A percentile compares a stretch with the other conserved stretches of the same genome.
These are phyloP conservation scores for Oreochromis aureus DNA, from an alignment of 2,113 vertebrate species.

Conservation along the genomic window DNA sequence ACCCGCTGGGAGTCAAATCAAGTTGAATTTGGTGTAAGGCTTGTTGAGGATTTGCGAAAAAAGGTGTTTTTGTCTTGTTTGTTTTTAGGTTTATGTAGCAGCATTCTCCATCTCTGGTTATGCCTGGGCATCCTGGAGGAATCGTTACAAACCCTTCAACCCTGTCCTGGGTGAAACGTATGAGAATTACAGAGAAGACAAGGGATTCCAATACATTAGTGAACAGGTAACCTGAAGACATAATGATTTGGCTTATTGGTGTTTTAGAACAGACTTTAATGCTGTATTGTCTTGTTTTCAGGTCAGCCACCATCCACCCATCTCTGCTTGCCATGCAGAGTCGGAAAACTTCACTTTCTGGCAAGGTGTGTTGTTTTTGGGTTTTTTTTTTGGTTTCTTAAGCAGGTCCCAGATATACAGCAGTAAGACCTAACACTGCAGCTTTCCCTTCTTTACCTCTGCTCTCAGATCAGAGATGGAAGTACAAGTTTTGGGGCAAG, in stretches of 20 bases:
- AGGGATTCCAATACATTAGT: slow-evolving; percentile 83
- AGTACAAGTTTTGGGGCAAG: slow-evolving; percentile 96
- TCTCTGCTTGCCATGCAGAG: slow-evolving; percentile 86
- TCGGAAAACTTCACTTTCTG: slow-evolving; percentile 88
- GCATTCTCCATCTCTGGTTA: slow-evolving; percentile 90
- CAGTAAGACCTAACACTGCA: not conserved
- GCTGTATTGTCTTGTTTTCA: slow-evolving; percentile 12
- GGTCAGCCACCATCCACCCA: slow-evolving; percentile 87
- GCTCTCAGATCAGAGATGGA: slow-evolving; percentile 87
- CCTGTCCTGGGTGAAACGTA: slow-evolving; percentile 91
- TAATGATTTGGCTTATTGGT: not conserved
- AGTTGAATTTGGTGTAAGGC: not conserved
- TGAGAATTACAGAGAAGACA: slow-evolving; percentile 81
- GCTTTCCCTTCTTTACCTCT: not conserved
- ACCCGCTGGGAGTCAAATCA: not conserved
- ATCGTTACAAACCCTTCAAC: slow-evolving; percentile 91
- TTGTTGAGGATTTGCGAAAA: not conserved
- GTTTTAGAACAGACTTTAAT: not conserved
- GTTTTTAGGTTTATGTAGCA: slow-evolving; percentile 79
- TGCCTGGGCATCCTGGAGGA: slow-evolving; percentile 84
- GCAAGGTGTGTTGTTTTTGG: slow-evolving; percentile 77
- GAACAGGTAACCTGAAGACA: slow-evolving; percentile 78
- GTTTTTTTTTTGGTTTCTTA: not conserved
- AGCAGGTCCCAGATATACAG: not conserved
- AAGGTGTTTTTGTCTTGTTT: not conserved